Evolutionary conservation across 2,797 vertebrate genomes (phyloP), one percentile per base, ranked within the genome.

Genomic region (Leuciscus waleckii): DNA sequence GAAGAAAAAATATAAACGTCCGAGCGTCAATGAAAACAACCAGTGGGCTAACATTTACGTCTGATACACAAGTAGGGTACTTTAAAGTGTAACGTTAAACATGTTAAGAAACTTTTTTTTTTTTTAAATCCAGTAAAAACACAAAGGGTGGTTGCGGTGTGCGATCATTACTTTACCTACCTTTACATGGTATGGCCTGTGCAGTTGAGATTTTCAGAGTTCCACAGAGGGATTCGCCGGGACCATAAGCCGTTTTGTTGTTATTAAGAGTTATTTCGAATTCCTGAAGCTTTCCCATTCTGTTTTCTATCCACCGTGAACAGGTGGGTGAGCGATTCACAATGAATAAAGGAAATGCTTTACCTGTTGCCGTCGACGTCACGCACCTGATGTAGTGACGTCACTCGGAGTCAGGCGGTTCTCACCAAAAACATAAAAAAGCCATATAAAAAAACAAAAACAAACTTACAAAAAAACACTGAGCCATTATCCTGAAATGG

Each of bases 281-380:
- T 63, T 91, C 87, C 78, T 93, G 87, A 5, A 96, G 70, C 46
- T 95, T 96, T 6, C 95, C 95, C 95, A 96, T 96, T 58, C 39
- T 80, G 16, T 49, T 26, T 61, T 86, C 43, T 37, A 13, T 49
- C 87, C 86, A 87, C 70, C 73, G 26, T 26, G 26, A 14, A n/a
- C 68, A 23, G 23, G 67, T 73, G 43, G 29, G 8, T 29, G 74
- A 65, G 37, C 69, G 43, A 71, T 8, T 73, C 37, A 67, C 81
- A 41, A 14, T n/a, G 49, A 85, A 51, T 4, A 29, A 58, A 79
- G 77, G 65, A 85, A 79, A 77, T 13, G 56, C 43, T 78, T 77
- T 49, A 90, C 89, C 89, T 88, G 85, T 71, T 54, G 29, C 83
- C 26, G 63, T 17, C 61, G 23, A 49, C 70, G 69, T 68, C 80